Evolutionary conservation across 2,888 invertebrate genomes (phyloP).

Genomic region (Mesoligia furuncula): DNA sequence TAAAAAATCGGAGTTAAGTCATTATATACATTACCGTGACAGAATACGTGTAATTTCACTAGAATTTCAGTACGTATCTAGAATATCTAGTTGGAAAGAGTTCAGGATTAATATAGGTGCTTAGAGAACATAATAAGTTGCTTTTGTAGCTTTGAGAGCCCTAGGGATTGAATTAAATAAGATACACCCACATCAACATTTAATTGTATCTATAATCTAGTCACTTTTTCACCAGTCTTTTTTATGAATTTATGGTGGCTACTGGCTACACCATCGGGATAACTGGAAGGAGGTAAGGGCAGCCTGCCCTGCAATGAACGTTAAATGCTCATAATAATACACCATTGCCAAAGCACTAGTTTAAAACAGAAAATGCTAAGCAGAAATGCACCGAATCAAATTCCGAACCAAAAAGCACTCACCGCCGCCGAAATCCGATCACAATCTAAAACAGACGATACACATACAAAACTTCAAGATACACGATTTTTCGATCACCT

Average conservation of each 20-base stretch:
- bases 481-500: slow-evolving; percentile 18
- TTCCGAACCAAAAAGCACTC: slow-evolving; percentile 1
- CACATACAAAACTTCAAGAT: slow-evolving; percentile 8
- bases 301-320: not conserved
- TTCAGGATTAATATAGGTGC: not conserved
- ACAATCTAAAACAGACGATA: slow-evolving; percentile 2
- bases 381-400: slow-evolving; percentile 14
- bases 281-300: no score
- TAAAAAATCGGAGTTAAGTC: slow-evolving; percentile 7
- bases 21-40: slow-evolving; percentile 40
- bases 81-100: slow-evolving; percentile 10
- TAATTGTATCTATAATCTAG: no score
- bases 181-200: not conserved
- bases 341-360: not conserved
- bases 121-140: not conserved
- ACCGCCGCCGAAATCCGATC: not conserved
- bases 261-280: not conserved
- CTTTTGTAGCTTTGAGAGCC: not conserved
- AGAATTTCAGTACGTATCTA: not conserved
- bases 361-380: not conserved
- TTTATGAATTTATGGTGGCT: not conserved
- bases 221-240: not conserved
- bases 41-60: slow-evolving; percentile 35
- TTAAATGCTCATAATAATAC: not conserved
- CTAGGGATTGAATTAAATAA: not conserved